Base-by-base conservation (phyloP, 1,140 invertebrate genomes). In the Drosophila auraria region DNA sequence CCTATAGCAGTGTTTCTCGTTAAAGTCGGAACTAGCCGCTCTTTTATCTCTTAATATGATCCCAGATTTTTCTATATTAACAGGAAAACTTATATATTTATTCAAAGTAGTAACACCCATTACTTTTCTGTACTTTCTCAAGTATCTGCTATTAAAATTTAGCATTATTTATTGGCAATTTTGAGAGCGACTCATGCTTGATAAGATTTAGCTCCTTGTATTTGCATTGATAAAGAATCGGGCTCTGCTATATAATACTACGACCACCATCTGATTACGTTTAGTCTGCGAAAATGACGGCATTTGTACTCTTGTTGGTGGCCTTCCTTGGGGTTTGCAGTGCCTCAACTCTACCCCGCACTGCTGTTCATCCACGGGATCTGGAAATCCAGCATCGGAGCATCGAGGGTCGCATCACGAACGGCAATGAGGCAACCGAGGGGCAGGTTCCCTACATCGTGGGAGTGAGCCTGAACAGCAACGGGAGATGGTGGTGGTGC, bases 381-480 rank as follows among this genome's bases (percentile, higher is more conserved):
- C 61, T 76, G 15, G 9, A 33, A 17, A 27, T 53, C 20, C 36
- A 64, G 8, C 53, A 76, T 5, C 38, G 40, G 0, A 36, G 47
- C 40, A 77, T 91, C 51, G 66, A 84, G 38, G 90, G 86, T 44
- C 81, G 90, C 17, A 92, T 92, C 20, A 92, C 91, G 33, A 92
- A 92, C 30, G 91, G 91, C n/a, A 74, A 86, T 17, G 53, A 74
- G 51, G 91, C 91, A 2, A 44, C 57, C 2, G 87, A 92, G 14
- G 94, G 94, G 0, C 93, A 94, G 81, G 93, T 94, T 20, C 94
- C 94, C 20, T 94, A 94, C 60, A 94, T 94, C 65, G 94, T 93
- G 17, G 92, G 93, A 1, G 80, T 95, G 17, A 80, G 75, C 17
- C 83, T 94, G 76, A 87, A 93, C 27, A 89, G 68, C 36, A 76